Evolutionary conservation across 2,888 invertebrate species (phyloP), one percentile per base, ranked within the genome.

Genomic region (Clepsis dumicolana): DNA sequence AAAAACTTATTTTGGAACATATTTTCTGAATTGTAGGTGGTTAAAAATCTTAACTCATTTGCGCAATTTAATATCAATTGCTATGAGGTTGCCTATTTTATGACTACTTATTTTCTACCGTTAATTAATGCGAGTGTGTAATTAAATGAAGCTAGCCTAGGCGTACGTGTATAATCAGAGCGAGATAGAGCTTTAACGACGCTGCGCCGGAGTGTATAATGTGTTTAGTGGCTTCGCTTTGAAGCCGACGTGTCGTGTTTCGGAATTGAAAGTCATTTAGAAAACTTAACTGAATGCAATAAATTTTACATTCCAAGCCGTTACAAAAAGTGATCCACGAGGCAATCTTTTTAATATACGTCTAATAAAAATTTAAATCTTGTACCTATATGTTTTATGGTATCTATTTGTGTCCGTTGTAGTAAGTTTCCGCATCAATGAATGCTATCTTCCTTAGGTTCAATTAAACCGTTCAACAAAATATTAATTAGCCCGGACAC

Each of bases 281-380:
- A 84, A 87, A 88, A 87, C 75, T 81, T 78, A 78, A 79, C 77
- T 79, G 82, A 85, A 86, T 80, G 83, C 81, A 82, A 89, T 90
- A 89, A 90, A 89, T 90, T 87, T 77, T 69, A 88, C 80, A 87
- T 87, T 87, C 84, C 83, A 76, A 79, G 77, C 86, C 84, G 85
- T 89, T 89, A 86, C 80, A 82, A 76, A 74, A 79, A 77, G 74
- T 81, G 80, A 83, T 83, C 81, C 81, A 79, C 60, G 71, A 71
- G 61, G 72, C 69, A 72, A 70, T 71, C 65, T 71, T 60, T 63
- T 65, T 68, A 72, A 72, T 71, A 68, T 68, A 65, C 68, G 65
- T 70, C 59, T 57, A 70, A 72, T 68, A 53, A 68, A 64, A 64
- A 32, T 32, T 41, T 21, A 44, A 41, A 67, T 53, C 41, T 63